Evolutionary conservation across 2,888 invertebrate species (phyloP).

Genomic region (Thalpophila matura): DNA sequence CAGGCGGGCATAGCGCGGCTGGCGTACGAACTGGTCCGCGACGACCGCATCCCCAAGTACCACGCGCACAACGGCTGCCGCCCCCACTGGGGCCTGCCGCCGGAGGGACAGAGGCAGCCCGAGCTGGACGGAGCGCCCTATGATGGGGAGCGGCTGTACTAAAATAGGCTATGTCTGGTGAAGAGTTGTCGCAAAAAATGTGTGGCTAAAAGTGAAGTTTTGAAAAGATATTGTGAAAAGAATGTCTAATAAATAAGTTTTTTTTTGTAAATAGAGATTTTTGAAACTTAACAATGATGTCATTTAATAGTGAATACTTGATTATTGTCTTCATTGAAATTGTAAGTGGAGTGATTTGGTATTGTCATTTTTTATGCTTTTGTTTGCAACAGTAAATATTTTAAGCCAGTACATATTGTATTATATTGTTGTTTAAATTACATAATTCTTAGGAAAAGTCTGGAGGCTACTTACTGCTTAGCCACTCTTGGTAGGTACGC

Average conservation of each 20-base stretch:
- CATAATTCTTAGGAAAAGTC: no score
- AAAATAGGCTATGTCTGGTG: no score
- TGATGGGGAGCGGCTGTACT: constrained; percentile 83
- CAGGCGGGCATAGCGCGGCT: constrained; percentile 80
- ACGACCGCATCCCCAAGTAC: constrained; percentile 80
- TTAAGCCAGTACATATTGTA: constrained; percentile 28
- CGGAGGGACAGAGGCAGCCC: constrained; percentile 81
- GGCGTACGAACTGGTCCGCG: constrained; percentile 84
- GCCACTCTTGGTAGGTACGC: no score
- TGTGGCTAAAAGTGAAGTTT: no score
- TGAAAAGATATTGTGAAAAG: no score
- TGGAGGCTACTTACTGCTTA: no score
- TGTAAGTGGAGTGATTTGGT: constrained; percentile 6
- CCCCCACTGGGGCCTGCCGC: constrained; percentile 82
- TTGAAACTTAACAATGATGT: no score
- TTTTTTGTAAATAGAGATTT: no score
- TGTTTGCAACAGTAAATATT: constrained; percentile 14
- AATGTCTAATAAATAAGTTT: no score
- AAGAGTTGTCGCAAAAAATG: no score
- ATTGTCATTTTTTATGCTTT: background rate
- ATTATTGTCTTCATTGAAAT: background rate
- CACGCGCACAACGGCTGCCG: constrained; percentile 80
- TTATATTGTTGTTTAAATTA: constrained; percentile 10
- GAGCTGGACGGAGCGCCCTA: constrained; percentile 81
- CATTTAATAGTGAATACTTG: no score